A percentile compares a stretch with the other conserved stretches of the same genome.
Conservation (phyloP, 2,888 invertebrate genomes). For the Hirtodrosophila cameraria region DNA sequence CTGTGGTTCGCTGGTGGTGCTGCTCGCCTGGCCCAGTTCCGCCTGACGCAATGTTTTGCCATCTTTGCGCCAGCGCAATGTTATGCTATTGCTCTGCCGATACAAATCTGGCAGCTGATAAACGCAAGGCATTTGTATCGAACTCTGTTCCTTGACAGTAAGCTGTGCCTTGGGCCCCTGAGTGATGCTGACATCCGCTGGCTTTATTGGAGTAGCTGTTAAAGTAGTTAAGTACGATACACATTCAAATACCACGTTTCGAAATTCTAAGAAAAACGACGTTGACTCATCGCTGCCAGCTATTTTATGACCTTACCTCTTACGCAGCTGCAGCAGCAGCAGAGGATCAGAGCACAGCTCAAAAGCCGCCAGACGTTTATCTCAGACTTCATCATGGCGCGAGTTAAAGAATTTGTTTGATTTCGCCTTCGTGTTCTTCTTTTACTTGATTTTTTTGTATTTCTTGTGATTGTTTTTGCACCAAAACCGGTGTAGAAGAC, state of each 20-base stretch:
- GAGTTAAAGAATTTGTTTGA: constrained; percentile 54
- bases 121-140: constrained; percentile 87
- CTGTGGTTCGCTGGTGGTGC: constrained; percentile 71
- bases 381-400: constrained; percentile 45
- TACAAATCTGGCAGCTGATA: constrained; percentile 83
- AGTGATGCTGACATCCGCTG: constrained; percentile 58
- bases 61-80: constrained; percentile 88
- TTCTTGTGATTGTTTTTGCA: constrained; percentile 7
- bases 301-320: constrained; percentile 52
- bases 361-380: constrained; percentile 51
- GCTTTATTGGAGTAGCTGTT: constrained; percentile 29
- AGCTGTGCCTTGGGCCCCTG: constrained; percentile 81
- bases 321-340: constrained; percentile 25
- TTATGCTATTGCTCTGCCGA: constrained; percentile 53
- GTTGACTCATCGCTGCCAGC: constrained; percentile 32
- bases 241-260: constrained; percentile 6
- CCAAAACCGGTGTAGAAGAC: constrained; percentile 43
- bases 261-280: background rate
- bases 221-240: background rate
- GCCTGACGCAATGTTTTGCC: constrained; percentile 85
- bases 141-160: constrained; percentile 88
- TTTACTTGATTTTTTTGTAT: constrained; percentile 31
- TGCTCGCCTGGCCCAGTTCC: constrained; percentile 67
- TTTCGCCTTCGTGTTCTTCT: constrained; percentile 36
- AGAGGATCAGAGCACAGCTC: constrained; percentile 50